Base-by-base conservation (phyloP, 2,888 invertebrate species). In the Drosophila nigricruria region DNA sequence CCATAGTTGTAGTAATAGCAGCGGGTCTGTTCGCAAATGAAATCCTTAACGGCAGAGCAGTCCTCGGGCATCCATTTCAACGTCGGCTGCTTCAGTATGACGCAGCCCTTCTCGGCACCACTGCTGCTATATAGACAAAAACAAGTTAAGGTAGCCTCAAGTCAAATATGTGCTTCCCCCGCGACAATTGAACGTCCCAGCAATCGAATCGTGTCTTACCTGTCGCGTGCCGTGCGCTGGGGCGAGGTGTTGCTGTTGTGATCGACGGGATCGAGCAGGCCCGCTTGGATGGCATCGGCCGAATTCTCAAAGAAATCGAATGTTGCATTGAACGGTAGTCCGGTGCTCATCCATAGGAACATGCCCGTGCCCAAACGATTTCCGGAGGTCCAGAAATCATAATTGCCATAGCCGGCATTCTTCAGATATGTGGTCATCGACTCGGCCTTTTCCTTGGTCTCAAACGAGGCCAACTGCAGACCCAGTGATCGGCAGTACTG, bases 1-100 rank as follows among this genome's bases (percentile, higher is more conserved):
- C 97, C 97, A 93, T 97, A 97, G 94, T 97, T 97, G 94, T 97
- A 97, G 94, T 97, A 97, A 93, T 97, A 97, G 94, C 97, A 97
- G 91, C 97, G 95, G 75, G 97, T 97, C 94, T 97, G 97, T 94
- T 97, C 97, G 94, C 97, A 97, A 92, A 97, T 97, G 93, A 97
- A 97, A 93, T 97, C 97, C 94, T 97, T 97, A 89, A 96, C 95
- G 90, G 95, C 95, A 75, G 95, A 96, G 93, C 97, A 97, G 93
- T 97, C 96, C 92, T 96, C 96, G 18, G 96, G 95, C 93, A 96
- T 96, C 97, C 97, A 97, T 92, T 95, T 95, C 93, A 96, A 95
- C 69, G 95, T 95, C 42, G 96, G 96, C 82, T 96, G 96, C 91
- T 95, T 95, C 91, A 97, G 94, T 59, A 96, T 95, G 65, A 97